These are phyloP conservation scores for Drosophila kohkoa DNA, from an alignment of 1,140 invertebrate species.

Conservation along the genomic window DNA sequence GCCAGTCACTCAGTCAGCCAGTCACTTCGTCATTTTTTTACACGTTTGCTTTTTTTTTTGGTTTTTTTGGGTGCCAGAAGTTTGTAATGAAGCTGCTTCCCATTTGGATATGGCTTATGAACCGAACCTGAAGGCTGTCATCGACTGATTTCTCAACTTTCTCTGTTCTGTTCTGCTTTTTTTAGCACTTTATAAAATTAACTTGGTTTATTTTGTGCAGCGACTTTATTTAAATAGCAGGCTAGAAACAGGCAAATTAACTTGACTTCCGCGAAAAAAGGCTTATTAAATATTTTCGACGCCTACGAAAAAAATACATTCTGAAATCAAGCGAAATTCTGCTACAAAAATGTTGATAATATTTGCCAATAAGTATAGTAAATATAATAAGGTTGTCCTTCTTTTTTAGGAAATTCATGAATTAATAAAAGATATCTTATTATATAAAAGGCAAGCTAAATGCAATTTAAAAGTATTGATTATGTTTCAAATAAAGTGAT, in stretches of 20 bases:
- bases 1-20: constrained; percentile 52
- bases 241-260: background rate
- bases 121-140: background rate
- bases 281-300: background rate
- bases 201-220: background rate
- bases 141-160: constrained; percentile 4
- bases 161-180: background rate
- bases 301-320: background rate
- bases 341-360: too few species aligned
- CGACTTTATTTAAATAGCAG: background rate
- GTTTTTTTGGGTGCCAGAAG: background rate
- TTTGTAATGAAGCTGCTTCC: constrained; percentile 7
- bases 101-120: background rate
- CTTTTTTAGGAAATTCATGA: too few species aligned
- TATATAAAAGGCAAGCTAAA: too few species aligned
- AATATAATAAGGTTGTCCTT: too few species aligned
- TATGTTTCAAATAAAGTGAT: too few species aligned
- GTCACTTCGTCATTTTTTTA: constrained; percentile 39
- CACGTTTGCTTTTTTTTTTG: background rate
- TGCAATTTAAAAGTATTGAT: too few species aligned
- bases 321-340: background rate
- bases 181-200: background rate
- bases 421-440: too few species aligned
- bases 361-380: too few species aligned
- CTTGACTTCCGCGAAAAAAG: background rate